Evolutionary conservation across 2,113 vertebrate genomes (phyloP).

Genomic region (Cavia aperea): DNA sequence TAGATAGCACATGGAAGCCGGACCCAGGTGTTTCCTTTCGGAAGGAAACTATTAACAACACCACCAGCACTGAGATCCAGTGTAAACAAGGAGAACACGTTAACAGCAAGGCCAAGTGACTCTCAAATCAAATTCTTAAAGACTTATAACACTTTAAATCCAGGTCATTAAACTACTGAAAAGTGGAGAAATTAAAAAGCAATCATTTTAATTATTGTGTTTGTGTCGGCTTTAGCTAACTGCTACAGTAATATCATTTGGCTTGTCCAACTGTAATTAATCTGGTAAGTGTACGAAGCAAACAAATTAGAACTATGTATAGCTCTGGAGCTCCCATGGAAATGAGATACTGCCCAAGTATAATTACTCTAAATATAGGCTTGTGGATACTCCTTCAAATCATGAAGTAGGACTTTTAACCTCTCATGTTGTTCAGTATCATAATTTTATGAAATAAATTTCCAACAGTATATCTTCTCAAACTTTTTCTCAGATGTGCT

Average conservation of each 20-base stretch:
- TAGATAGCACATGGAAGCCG: constrained; percentile 22
- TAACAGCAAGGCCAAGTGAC: constrained; percentile 1
- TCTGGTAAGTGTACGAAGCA: constrained; percentile 57
- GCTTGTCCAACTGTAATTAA: constrained; percentile 60
- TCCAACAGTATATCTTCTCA: neutral
- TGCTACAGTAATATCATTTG: constrained; percentile 46
- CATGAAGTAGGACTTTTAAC: constrained; percentile 20
- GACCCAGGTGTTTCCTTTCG: constrained; percentile 64
- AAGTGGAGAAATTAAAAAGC: constrained; percentile 50
- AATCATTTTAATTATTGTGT: constrained; percentile 59
- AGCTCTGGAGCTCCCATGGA: constrained; percentile 48
- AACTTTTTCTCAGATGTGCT: neutral
- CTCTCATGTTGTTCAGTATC: neutral
- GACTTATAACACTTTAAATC: constrained; percentile 14
- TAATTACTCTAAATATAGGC: constrained; percentile 54
- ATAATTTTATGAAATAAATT: constrained; percentile 23
- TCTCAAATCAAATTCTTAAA: constrained; percentile 47
- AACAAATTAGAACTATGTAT: constrained; percentile 67
- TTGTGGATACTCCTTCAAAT: constrained; percentile 41
- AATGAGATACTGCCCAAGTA: constrained; percentile 53
- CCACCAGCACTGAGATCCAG: constrained; percentile 14
- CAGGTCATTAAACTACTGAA: constrained; percentile 36
- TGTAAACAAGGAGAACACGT: constrained; percentile 31
- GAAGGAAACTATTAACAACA: constrained; percentile 46
- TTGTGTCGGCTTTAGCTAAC: constrained; percentile 52